These are phyloP conservation scores for Bombycilla garrulus DNA, from an alignment of 2,113 vertebrate species.

Conservation along the genomic window DNA sequence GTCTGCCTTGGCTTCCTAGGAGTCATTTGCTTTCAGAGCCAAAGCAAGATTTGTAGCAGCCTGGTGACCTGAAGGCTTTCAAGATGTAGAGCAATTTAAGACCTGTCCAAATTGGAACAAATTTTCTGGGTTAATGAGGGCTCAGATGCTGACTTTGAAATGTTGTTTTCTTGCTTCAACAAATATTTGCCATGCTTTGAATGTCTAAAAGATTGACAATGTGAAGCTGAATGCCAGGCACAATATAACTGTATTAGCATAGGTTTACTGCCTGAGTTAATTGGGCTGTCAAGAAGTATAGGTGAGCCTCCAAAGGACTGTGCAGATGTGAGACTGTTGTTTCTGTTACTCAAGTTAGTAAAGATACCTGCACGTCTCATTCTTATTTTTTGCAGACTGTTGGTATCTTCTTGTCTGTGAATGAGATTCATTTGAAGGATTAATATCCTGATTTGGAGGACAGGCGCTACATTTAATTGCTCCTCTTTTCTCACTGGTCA, in stretches of 20 bases:
- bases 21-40: neutral
- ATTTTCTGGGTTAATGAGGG: neutral
- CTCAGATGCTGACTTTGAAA: neutral
- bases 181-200: neutral
- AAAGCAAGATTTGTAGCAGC: neutral
- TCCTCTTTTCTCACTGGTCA: conserved; percentile 27
- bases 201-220: neutral
- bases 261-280: neutral
- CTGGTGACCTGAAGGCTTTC: neutral
- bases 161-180: neutral
- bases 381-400: neutral
- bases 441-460: neutral
- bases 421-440: neutral
- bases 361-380: neutral
- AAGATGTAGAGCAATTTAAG: neutral
- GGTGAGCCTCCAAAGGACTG: neutral
- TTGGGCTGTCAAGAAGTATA: neutral
- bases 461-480: neutral
- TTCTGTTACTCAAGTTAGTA: neutral
- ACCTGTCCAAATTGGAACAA: neutral
- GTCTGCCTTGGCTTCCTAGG: neutral
- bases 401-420: neutral
- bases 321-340: neutral
- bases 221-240: neutral
- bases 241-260: neutral